These are phyloP conservation scores for Albula glossodonta DNA, from an alignment of 2,113 vertebrate species.

Conservation along the genomic window DNA sequence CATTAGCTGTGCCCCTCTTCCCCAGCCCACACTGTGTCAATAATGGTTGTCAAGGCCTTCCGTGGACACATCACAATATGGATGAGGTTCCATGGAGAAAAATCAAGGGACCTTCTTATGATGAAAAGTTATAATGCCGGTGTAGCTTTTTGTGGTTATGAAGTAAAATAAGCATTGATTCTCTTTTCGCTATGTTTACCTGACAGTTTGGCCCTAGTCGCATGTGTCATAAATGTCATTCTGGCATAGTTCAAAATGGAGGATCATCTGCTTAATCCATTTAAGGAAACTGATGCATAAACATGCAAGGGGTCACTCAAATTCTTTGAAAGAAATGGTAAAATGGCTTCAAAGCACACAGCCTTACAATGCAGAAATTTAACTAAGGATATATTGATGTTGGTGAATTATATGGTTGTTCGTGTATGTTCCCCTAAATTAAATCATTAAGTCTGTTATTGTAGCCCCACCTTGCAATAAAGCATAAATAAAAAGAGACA, in stretches of 20 bases:
- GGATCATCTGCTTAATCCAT: not conserved
- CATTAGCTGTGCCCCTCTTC: not conserved
- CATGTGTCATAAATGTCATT: not conserved
- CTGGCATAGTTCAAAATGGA: not conserved
- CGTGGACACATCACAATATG: not conserved
- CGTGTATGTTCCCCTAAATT: not conserved
- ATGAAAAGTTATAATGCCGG: not conserved
- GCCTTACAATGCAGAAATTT: not conserved
- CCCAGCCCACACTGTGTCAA: not conserved
- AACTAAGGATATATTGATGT: not conserved
- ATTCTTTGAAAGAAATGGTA: not conserved
- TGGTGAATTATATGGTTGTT: not conserved
- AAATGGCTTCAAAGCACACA: not conserved
- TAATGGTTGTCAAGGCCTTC: not conserved
- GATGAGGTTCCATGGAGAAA: not conserved
- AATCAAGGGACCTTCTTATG: not conserved
- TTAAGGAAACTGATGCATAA: not conserved
- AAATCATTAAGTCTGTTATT: slow-evolving; percentile 24
- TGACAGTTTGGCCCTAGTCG: not conserved
- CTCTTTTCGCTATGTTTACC: not conserved
- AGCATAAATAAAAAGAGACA: slow-evolving; percentile 19
- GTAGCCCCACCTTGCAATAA: slow-evolving; percentile 41
- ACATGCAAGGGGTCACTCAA: not conserved
- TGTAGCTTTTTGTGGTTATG: not conserved
- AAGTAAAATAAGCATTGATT: not conserved